phyloP scores from a whole-genome alignment of 2,113 vertebrate genomes.

The Alosa alosa region DNA sequence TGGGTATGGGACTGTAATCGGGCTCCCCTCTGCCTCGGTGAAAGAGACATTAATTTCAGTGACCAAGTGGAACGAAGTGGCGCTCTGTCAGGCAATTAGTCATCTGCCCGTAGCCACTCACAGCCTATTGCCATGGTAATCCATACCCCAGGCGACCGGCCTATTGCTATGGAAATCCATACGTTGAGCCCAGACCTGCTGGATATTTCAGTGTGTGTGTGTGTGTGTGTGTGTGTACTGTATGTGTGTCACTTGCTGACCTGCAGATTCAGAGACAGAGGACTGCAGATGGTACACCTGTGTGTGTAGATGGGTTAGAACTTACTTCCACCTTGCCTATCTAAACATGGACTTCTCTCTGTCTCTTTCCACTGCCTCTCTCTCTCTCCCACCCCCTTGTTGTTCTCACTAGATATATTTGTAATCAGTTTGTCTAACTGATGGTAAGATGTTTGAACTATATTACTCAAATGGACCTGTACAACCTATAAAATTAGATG shows the following conservation, averaged over 20 bases:
- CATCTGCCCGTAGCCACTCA: conserved; percentile 86
- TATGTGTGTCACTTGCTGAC: conserved; percentile 4
- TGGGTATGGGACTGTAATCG: conserved; percentile 83
- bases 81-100: conserved; percentile 96
- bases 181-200: conserved; percentile 24
- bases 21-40: conserved; percentile 75
- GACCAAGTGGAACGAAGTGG: conserved; percentile 85
- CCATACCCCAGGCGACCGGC: conserved; percentile 82
- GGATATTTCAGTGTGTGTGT: background rate
- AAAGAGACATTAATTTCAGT: conserved; percentile 89
- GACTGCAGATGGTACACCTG: conserved; percentile 8
- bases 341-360: background rate
- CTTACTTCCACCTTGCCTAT: background rate
- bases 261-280: background rate
- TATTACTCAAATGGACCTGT: background rate
- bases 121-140: conserved; percentile 85
- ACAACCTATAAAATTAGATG: background rate
- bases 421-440: too few relatives aligned
- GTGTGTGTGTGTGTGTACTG: background rate
- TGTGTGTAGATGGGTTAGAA: background rate
- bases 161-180: conserved; percentile 66
- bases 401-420: background rate
- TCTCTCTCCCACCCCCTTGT: background rate
- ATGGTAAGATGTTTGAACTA: background rate
- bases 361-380: background rate